Percentiles rank a stretch among this genome's conserved stretches.
phyloP scores from a whole-genome alignment of 1,140 invertebrate species.

The Doryteuthis pealeii region DNA sequence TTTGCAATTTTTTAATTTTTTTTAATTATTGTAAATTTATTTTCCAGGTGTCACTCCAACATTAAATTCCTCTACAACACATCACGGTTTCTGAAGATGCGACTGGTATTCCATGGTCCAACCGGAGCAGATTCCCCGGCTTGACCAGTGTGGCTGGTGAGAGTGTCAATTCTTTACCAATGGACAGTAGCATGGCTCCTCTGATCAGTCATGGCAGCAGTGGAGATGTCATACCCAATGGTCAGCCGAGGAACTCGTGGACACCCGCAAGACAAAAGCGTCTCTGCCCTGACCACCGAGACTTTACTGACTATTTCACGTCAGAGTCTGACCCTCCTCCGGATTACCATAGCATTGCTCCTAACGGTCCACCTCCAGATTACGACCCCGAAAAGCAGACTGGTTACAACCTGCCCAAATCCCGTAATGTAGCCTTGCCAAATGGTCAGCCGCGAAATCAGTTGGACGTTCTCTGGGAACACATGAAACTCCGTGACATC shows the following conservation, averaged over 20 bases:
- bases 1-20: no score
- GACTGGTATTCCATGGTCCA: neutral
- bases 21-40: no score
- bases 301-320: conserved; percentile 59
- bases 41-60: conserved; percentile 64
- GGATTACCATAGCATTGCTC: conserved; percentile 1
- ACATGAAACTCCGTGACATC: no score
- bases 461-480: no score
- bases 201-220: conserved; percentile 22
- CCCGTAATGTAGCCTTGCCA: neutral
- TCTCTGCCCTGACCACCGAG: conserved; percentile 54
- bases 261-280: conserved; percentile 27
- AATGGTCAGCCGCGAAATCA: conserved; percentile 6
- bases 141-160: neutral
- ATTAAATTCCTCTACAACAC: conserved; percentile 55
- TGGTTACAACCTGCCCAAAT: conserved; percentile 45
- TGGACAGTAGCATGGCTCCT: conserved; percentile 29
- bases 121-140: neutral
- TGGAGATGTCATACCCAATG: conserved; percentile 1
- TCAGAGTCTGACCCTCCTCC: conserved; percentile 30
- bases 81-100: conserved; percentile 21
- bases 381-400: conserved; percentile 1
- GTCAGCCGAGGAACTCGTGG: conserved; percentile 9
- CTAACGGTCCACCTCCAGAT: neutral
- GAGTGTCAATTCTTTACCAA: neutral